phyloP scores from a whole-genome alignment of 2,113 vertebrate species.

The Nematolebias whitei region DNA sequence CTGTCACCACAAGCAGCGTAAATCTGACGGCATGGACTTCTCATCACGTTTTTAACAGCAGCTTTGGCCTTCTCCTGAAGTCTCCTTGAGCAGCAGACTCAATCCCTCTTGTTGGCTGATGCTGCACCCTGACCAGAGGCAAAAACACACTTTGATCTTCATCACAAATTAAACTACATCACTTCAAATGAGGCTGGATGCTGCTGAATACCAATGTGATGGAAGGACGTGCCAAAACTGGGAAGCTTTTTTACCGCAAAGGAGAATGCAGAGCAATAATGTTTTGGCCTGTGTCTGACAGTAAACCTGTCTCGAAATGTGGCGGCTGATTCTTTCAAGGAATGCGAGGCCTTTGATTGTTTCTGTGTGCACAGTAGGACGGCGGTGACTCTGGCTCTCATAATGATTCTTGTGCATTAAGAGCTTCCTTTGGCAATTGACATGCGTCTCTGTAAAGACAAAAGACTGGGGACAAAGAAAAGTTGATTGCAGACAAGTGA shows the following conservation, averaged over 20 bases:
- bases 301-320: too few relatives aligned
- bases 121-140: constrained; percentile 23
- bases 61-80: constrained; percentile 3
- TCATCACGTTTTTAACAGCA: background rate
- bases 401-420: constrained; percentile 32
- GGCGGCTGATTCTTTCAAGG: too few relatives aligned
- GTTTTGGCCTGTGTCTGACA: too few relatives aligned
- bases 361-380: constrained; percentile 38
- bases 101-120: constrained; percentile 43
- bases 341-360: constrained; percentile 1
- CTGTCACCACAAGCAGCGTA: background rate
- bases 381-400: constrained; percentile 27
- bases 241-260: constrained; percentile 4
- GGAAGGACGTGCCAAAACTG: constrained; percentile 30
- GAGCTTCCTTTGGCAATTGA: constrained; percentile 14
- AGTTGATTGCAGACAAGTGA: constrained; percentile 18
- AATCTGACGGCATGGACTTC: background rate
- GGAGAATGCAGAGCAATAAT: too few relatives aligned
- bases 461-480: constrained; percentile 20
- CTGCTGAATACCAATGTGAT: constrained; percentile 34
- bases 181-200: constrained; percentile 32
- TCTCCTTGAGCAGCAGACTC: constrained; percentile 29
- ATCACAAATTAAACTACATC: constrained; percentile 37
- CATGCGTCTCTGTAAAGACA: constrained; percentile 18
- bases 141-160: constrained; percentile 29